Evolutionary conservation across 2,113 vertebrate genomes (phyloP).

Genomic region (Cyprinodon brontotheroides): DNA sequence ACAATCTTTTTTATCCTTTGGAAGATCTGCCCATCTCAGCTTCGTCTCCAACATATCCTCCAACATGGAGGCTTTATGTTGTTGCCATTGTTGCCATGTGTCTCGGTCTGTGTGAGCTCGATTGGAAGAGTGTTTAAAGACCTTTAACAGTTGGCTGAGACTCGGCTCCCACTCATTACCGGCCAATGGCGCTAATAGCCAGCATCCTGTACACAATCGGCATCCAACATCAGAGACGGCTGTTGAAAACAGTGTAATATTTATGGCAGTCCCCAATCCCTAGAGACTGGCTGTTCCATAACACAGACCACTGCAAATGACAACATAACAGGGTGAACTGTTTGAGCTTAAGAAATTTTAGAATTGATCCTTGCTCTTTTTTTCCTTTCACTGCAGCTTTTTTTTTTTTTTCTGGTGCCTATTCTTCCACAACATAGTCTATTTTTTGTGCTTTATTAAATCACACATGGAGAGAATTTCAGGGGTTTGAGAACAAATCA

Average conservation of each 20-base stretch:
- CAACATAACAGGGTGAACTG: conserved; percentile 52
- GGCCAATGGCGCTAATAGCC: conserved; percentile 50
- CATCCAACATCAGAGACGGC: conserved; percentile 39
- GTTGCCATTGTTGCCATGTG: conserved; percentile 3
- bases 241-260: conserved; percentile 44
- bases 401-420: conserved; percentile 17
- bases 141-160: conserved; percentile 34
- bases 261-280: conserved; percentile 51
- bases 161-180: conserved; percentile 43
- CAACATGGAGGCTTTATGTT: conserved; percentile 17
- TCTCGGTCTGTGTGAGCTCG: conserved; percentile 11
- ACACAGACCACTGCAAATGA: conserved; percentile 60
- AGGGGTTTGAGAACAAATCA: conserved; percentile 41
- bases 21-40: background rate
- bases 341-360: conserved; percentile 54
- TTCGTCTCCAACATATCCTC: conserved; percentile 2
- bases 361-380: conserved; percentile 32
- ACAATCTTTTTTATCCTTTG: conserved; percentile 7
- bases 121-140: conserved; percentile 38
- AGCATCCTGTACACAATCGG: conserved; percentile 31
- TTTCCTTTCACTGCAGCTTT: conserved; percentile 13
- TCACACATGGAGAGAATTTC: conserved; percentile 43
- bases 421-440: conserved; percentile 43
- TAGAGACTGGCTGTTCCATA: conserved; percentile 59
- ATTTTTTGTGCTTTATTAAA: conserved; percentile 35